Conservation (phyloP, 2,797 vertebrate genomes). For the Coluber constrictor region DNA sequence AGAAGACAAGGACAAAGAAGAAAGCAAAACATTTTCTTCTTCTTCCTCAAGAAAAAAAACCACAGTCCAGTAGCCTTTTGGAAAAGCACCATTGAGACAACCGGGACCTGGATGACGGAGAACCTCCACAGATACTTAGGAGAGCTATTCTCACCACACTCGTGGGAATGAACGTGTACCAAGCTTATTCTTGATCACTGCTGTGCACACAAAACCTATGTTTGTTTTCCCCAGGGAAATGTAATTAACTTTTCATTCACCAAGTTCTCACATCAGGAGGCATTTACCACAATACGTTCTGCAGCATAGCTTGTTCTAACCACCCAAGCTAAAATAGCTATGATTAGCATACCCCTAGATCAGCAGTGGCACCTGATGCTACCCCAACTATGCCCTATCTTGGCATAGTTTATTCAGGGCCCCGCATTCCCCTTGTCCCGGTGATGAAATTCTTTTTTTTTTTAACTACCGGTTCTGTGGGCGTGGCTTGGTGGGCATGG, state of each 20-base stretch:
- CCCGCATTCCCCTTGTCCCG: not conserved
- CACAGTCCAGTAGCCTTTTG: no score
- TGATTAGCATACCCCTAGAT: not conserved
- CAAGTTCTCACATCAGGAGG: not conserved
- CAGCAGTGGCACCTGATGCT: not conserved
- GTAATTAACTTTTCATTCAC: no score
- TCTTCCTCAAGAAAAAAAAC: no score
- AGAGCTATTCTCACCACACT: not conserved
- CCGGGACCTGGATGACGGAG: no score
- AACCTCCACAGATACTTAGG: no score
- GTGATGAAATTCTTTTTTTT: no score
- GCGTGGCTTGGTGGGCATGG: no score
- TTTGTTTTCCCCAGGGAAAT: not conserved
- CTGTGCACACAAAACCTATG: not conserved
- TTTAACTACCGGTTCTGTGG: no score
- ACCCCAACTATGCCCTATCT: not conserved
- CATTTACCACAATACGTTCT: not conserved
- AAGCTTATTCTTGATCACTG: not conserved
- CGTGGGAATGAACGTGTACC: not conserved
- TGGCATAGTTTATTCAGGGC: not conserved
- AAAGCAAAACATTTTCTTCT: not conserved
- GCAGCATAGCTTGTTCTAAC: not conserved
- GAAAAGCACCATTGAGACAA: no score
- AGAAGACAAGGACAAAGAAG: not conserved
- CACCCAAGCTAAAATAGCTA: not conserved